Percentiles rank a stretch among this genome's conserved stretches.
phyloP scores from a whole-genome alignment of 2,888 invertebrate genomes.

The Loripinus fragilis region DNA sequence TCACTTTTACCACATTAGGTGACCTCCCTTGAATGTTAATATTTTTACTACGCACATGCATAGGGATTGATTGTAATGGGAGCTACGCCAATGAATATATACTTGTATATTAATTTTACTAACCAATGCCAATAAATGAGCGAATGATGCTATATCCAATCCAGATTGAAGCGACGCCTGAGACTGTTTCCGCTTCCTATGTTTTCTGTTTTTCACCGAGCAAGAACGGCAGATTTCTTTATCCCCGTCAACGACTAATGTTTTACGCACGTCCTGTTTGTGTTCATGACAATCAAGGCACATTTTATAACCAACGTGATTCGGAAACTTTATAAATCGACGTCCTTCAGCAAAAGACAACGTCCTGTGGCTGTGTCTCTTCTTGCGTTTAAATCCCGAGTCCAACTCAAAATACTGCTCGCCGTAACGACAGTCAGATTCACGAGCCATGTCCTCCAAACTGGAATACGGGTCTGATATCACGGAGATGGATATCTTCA shows the following conservation, averaged over 20 bases:
- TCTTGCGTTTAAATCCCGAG: constrained; percentile 13
- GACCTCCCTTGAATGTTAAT: too few species aligned
- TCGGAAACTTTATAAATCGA: constrained; percentile 53
- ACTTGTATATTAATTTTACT: too few species aligned
- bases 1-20: too few species aligned
- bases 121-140: constrained; percentile 68
- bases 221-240: constrained; percentile 48
- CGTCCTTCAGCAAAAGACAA: constrained; percentile 44
- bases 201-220: constrained; percentile 41
- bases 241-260: constrained; percentile 20
- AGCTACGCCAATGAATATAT: too few species aligned
- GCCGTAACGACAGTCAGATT: neutral
- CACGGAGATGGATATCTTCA: constrained; percentile 54
- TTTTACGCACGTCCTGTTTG: constrained; percentile 46
- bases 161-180: constrained; percentile 8
- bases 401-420: constrained; percentile 21
- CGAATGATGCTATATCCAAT: constrained; percentile 59
- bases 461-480: constrained; percentile 51
- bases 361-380: constrained; percentile 31
- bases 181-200: neutral
- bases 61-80: too few species aligned
- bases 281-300: constrained; percentile 58
- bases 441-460: constrained; percentile 34
- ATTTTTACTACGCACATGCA: too few species aligned
- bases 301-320: constrained; percentile 61